These are phyloP conservation scores for Strix occidentalis DNA, from an alignment of 2,797 vertebrate genomes.

Conservation along the genomic window DNA sequence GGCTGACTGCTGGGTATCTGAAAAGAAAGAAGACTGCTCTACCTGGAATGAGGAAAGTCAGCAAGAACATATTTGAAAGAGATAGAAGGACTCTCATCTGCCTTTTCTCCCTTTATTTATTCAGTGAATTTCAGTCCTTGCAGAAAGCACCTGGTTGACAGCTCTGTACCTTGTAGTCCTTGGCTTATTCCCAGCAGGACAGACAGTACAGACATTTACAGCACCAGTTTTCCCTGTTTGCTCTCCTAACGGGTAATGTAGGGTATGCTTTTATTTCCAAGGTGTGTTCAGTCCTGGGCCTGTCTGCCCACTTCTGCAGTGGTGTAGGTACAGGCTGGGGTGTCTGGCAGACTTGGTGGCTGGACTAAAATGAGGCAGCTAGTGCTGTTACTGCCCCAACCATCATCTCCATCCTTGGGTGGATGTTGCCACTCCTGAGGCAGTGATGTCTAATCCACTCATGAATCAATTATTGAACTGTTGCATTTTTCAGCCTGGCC, in stretches of 20 bases:
- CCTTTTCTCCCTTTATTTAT: conserved; percentile 56
- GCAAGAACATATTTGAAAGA: conserved; percentile 23
- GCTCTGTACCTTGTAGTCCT: conserved; percentile 32
- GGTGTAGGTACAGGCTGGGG: neutral
- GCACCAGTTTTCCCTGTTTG: neutral
- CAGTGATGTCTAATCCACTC: conserved; percentile 52
- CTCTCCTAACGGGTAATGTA: rapidly evolving
- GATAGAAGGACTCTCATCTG: conserved; percentile 30
- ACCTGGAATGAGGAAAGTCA: neutral
- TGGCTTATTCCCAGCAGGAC: conserved; percentile 25
- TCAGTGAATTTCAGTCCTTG: conserved; percentile 54
- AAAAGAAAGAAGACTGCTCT: neutral
- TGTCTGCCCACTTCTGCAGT: neutral
- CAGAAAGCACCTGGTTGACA: conserved; percentile 55
- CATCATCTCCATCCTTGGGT: neutral
- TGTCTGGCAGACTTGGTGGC: neutral
- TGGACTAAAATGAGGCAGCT: neutral
- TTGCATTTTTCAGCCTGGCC: conserved; percentile 59
- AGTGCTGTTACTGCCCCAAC: neutral
- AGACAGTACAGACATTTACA: neutral
- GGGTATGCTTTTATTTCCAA: neutral
- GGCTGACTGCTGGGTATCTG: neutral
- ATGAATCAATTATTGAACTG: conserved; percentile 69
- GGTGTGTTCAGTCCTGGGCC: neutral
- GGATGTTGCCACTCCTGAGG: conserved; percentile 47